These are phyloP conservation scores for Macrobrachium nipponense DNA, from an alignment of 1,140 invertebrate genomes.

Conservation along the genomic window DNA sequence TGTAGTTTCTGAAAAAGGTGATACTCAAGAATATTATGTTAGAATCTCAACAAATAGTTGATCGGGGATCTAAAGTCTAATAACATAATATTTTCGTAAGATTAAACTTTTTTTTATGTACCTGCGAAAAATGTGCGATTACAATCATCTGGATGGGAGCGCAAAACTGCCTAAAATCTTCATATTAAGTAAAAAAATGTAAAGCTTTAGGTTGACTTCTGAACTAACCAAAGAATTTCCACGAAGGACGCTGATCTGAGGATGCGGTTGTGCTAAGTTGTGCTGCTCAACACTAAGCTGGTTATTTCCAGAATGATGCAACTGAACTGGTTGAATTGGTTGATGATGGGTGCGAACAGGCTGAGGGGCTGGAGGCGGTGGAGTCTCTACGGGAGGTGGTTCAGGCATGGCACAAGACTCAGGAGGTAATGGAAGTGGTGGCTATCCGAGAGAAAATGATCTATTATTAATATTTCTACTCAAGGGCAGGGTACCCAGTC, in stretches of 20 bases:
- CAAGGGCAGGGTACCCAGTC: not conserved
- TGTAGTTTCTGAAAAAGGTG: not conserved
- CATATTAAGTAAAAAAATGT: too few species aligned
- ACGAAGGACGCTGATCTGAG: conserved; percentile 52
- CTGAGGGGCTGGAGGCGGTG: conserved; percentile 25
- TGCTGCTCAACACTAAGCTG: conserved; percentile 10
- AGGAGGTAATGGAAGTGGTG: conserved; percentile 44
- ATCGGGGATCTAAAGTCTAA: too few species aligned
- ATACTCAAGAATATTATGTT: too few species aligned
- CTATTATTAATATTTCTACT: not conserved
- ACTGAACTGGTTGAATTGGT: conserved; percentile 17
- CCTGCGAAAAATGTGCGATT: too few species aligned
- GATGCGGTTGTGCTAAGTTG: conserved; percentile 39
- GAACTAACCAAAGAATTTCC: conserved; percentile 54
- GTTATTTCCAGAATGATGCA: not conserved
- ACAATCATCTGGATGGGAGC: too few species aligned
- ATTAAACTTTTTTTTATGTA: too few species aligned
- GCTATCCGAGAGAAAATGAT: conserved; percentile 24
- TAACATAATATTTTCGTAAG: too few species aligned
- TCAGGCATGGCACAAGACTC: conserved; percentile 19
- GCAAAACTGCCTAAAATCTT: too few species aligned
- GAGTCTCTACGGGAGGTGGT: not conserved
- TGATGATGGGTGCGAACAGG: not conserved
- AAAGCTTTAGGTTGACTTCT: not conserved
- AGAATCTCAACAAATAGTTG: too few species aligned